phyloP scores from a whole-genome alignment of 1,140 invertebrate species.

The Phthorimaea operculella region DNA sequence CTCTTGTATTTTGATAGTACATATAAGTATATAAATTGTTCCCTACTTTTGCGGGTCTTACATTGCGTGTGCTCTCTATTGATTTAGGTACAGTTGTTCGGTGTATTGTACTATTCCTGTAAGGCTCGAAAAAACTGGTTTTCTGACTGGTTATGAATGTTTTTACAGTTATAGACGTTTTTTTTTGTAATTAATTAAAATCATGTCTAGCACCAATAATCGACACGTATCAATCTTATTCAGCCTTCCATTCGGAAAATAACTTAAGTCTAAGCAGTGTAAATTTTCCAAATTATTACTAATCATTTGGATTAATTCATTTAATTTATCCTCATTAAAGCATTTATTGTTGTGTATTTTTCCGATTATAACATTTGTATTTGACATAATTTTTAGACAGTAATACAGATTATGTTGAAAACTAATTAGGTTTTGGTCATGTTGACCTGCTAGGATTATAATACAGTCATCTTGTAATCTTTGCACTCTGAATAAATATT shows the following conservation, averaged over 20 bases:
- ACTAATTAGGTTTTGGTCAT: neutral
- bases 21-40: neutral
- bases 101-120: too few relatives aligned
- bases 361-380: neutral
- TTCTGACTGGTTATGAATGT: too few relatives aligned
- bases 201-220: neutral
- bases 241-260: neutral
- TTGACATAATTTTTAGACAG: neutral
- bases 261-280: neutral
- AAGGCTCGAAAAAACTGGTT: too few relatives aligned
- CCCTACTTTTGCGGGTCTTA: too few relatives aligned
- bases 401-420: neutral
- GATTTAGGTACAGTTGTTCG: too few relatives aligned
- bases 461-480: neutral
- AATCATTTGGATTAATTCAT: neutral
- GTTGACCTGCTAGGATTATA: neutral
- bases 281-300: neutral
- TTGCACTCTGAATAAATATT: neutral
- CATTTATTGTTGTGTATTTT: neutral
- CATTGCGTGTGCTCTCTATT: too few relatives aligned
- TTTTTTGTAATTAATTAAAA: neutral
- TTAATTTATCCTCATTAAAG: neutral
- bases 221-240: neutral
- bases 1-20: neutral
- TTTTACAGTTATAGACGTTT: neutral